Percentiles rank a stretch among this genome's conserved stretches.
These are phyloP conservation scores for Pleuronectes platessa DNA, from an alignment of 2,113 vertebrate species.

Conservation along the genomic window DNA sequence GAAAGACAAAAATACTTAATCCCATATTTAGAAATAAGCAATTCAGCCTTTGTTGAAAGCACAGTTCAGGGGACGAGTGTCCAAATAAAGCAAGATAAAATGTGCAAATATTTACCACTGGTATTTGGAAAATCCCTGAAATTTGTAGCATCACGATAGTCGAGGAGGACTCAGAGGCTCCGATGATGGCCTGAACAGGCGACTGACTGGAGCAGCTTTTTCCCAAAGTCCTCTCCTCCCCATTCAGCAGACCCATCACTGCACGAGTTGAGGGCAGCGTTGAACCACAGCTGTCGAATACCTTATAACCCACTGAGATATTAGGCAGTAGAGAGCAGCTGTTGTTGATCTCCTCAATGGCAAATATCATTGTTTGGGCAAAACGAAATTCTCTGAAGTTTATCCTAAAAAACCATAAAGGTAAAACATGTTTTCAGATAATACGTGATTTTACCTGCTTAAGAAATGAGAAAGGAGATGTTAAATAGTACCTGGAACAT, in stretches of 20 bases:
- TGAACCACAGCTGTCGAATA: constrained; percentile 82
- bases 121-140: constrained; percentile 79
- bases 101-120: constrained; percentile 72
- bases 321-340: constrained; percentile 77
- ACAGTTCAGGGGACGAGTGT: background rate
- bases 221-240: constrained; percentile 42
- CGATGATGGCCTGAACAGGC: constrained; percentile 79
- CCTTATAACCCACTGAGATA: constrained; percentile 77
- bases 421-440: background rate
- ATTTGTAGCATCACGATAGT: constrained; percentile 79
- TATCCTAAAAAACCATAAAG: constrained; percentile 63
- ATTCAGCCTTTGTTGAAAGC: background rate
- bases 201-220: constrained; percentile 64
- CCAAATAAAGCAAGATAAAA: background rate
- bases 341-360: constrained; percentile 84
- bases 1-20: too few species aligned
- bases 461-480: background rate
- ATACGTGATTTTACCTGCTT: background rate
- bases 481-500: constrained; percentile 74
- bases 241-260: constrained; percentile 79
- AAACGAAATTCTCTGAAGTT: constrained; percentile 81
- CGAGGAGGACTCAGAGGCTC: constrained; percentile 82
- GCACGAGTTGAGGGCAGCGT: constrained; percentile 73
- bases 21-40: too few species aligned
- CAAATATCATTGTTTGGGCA: constrained; percentile 84